These are phyloP conservation scores for Drosophila colorata DNA, from an alignment of 2,888 invertebrate genomes.

Conservation along the genomic window DNA sequence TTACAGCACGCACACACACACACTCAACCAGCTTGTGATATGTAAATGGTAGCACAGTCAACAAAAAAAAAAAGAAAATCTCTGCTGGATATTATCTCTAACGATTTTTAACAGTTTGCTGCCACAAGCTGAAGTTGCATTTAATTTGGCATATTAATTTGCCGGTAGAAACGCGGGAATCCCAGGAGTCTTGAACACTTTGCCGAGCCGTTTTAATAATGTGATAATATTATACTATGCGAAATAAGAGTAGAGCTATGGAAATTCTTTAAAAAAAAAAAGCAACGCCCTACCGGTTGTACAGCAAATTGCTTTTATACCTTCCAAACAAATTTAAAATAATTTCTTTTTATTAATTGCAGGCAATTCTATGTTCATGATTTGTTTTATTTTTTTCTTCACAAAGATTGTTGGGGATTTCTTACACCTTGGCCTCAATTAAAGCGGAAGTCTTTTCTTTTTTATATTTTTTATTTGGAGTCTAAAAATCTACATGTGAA, in stretches of 20 bases:
- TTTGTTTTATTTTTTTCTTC: not conserved
- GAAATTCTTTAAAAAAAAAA: constrained; percentile 4
- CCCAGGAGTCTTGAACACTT: not conserved
- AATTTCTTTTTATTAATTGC: not conserved
- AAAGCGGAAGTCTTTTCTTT: constrained; percentile 1
- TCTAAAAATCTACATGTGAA: not conserved
- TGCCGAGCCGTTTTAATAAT: constrained; percentile 32
- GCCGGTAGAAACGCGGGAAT: constrained; percentile 29
- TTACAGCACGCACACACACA: constrained; percentile 18
- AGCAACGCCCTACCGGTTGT: too few species aligned
- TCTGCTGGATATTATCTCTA: constrained; percentile 55
- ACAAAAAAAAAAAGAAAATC: constrained; percentile 23
- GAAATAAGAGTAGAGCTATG: constrained; percentile 13
- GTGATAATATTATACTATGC: constrained; percentile 34
- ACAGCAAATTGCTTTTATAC: not conserved
- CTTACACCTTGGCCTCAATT: constrained; percentile 37
- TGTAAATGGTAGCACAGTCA: constrained; percentile 53
- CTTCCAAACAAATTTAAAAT: not conserved
- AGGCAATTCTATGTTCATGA: not conserved
- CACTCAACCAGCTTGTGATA: constrained; percentile 18
- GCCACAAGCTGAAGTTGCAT: constrained; percentile 49
- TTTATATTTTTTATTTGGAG: not conserved
- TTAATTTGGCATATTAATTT: constrained; percentile 69
- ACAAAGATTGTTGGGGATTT: not conserved
- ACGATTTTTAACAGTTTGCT: constrained; percentile 59